Evolutionary conservation across 2,888 invertebrate species (phyloP).

Genomic region (Rotaria magnacalcarata): DNA sequence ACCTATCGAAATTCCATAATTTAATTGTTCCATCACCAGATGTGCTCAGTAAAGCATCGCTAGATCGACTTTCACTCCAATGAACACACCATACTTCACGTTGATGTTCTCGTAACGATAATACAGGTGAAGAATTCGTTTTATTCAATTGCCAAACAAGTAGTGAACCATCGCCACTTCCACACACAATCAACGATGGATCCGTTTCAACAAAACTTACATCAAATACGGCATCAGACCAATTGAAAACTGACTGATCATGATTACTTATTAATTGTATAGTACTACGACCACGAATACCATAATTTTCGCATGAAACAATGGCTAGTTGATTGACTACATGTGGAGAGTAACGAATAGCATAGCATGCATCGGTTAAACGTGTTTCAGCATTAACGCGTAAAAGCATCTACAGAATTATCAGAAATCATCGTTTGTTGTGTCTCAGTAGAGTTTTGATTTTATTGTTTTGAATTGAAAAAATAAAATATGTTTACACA

Average conservation of each 20-base stretch:
- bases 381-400: background rate
- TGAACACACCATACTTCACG: constrained; percentile 33
- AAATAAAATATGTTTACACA: too few relatives aligned
- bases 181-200: constrained; percentile 3
- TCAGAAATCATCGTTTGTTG: too few relatives aligned
- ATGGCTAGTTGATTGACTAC: background rate
- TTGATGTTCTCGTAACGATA: background rate
- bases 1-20: constrained; percentile 24
- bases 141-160: background rate
- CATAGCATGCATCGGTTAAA: background rate
- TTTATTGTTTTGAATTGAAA: too few relatives aligned
- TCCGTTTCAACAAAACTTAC: background rate
- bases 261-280: background rate
- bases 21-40: background rate
- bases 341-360: constrained; percentile 3
- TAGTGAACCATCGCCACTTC: background rate
- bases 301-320: constrained; percentile 2
- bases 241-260: background rate
- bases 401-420: background rate
- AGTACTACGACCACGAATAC: constrained; percentile 15
- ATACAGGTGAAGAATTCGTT: background rate
- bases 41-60: background rate
- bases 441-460: too few relatives aligned
- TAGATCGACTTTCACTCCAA: constrained; percentile 32
- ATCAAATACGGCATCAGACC: constrained; percentile 22